Conservation (phyloP, 2,888 invertebrate genomes). For the Rotaria socialis region DNA sequence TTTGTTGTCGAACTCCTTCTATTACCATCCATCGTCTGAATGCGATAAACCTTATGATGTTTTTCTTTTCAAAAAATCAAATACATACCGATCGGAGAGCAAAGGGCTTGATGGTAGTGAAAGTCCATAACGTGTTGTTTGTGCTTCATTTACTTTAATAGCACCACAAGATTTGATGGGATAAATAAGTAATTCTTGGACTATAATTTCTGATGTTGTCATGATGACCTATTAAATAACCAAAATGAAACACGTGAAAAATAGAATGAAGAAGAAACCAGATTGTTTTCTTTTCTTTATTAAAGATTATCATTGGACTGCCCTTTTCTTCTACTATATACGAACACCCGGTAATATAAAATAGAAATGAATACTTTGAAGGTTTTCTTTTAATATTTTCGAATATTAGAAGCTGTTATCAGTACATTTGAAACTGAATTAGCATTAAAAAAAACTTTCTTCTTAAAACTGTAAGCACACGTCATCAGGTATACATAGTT, state of each 20-base stretch:
- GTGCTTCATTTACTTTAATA: constrained; percentile 39
- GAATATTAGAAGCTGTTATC: too few relatives aligned
- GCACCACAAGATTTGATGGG: constrained; percentile 48
- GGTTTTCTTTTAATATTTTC: too few relatives aligned
- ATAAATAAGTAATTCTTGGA: constrained; percentile 46
- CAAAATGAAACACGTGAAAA: not conserved
- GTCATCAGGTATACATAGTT: too few relatives aligned
- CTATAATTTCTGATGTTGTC: not conserved
- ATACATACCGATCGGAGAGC: constrained; percentile 37
- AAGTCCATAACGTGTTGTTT: constrained; percentile 45
- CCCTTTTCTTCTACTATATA: too few relatives aligned
- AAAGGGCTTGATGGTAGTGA: constrained; percentile 19
- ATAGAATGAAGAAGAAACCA: too few relatives aligned
- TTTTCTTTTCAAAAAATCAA: not conserved
- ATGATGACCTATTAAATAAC: not conserved
- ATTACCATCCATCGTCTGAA: constrained; percentile 45
- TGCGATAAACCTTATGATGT: not conserved
- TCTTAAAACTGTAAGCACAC: too few relatives aligned
- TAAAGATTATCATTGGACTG: too few relatives aligned
- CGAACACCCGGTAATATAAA: too few relatives aligned
- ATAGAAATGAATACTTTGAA: too few relatives aligned
- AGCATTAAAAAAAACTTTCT: too few relatives aligned
- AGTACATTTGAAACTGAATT: too few relatives aligned
- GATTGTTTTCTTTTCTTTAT: too few relatives aligned
- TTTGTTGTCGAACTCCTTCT: not conserved